Conservation (phyloP, 1,140 invertebrate genomes). For the Pseudomyrmex gracilis region DNA sequence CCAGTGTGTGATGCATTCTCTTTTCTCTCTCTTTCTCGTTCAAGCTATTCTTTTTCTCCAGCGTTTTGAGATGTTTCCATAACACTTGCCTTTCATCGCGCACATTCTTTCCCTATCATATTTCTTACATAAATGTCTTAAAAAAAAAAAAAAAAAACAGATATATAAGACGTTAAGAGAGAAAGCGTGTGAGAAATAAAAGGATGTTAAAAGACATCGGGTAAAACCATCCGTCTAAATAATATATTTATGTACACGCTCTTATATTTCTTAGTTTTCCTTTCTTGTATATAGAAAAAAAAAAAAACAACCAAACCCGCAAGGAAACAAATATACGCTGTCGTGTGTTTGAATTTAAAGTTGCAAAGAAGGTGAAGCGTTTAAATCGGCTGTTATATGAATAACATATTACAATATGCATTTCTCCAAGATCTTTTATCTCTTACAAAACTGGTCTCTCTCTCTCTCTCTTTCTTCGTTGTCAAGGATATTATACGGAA, state of each 20-base stretch:
- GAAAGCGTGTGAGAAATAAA: not conserved
- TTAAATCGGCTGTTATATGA: too few relatives aligned
- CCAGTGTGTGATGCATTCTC: not conserved
- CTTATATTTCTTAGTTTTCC: not conserved
- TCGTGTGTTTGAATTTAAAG: slow-evolving; percentile 14
- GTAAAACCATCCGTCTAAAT: slow-evolving; percentile 12
- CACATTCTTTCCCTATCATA: slow-evolving; percentile 36
- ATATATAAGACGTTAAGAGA: not conserved
- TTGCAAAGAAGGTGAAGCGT: not conserved
- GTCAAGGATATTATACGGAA: slow-evolving; percentile 31
- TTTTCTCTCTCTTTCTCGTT: slow-evolving; percentile 1
- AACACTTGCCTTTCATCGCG: slow-evolving; percentile 54
- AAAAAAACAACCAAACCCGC: not conserved
- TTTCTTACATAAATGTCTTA: slow-evolving; percentile 33
- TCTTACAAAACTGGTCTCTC: too few relatives aligned
- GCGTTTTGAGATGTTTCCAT: slow-evolving; percentile 38
- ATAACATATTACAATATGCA: too few relatives aligned
- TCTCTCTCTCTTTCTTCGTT: not conserved
- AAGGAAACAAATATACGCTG: slow-evolving; percentile 8
- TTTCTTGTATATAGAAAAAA: not conserved
- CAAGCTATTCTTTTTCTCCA: not conserved
- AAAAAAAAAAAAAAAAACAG: too few relatives aligned
- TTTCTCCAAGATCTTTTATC: not conserved
- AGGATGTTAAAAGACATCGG: not conserved
- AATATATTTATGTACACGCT: slow-evolving; percentile 24